phyloP scores from a whole-genome alignment of 1,140 invertebrate genomes.

The Streblospio benedicti region DNA sequence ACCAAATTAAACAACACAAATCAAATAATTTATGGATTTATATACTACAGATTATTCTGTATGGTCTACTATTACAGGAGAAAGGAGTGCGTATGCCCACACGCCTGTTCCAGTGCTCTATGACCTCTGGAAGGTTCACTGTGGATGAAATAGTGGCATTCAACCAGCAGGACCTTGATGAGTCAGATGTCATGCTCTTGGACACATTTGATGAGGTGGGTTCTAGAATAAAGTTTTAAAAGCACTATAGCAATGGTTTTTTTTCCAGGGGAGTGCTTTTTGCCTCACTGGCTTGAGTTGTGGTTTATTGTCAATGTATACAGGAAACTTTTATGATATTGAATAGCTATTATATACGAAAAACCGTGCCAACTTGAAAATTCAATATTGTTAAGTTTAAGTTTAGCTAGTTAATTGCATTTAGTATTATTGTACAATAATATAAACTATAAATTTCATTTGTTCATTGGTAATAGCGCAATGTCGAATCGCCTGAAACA shows the following conservation, averaged over 20 bases:
- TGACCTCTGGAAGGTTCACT: slow-evolving; percentile 52
- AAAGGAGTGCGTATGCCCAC: slow-evolving; percentile 42
- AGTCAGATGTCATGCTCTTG: slow-evolving; percentile 71
- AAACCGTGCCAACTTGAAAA: no score
- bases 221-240: background rate
- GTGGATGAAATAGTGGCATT: slow-evolving; percentile 58
- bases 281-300: no score
- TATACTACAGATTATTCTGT: background rate
- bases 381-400: no score
- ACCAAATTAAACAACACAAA: no score
- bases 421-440: no score
- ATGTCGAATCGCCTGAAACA: no score
- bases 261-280: background rate
- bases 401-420: no score
- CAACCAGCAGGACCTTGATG: slow-evolving; percentile 37
- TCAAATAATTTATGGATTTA: slow-evolving; percentile 7
- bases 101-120: slow-evolving; percentile 60
- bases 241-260: no score
- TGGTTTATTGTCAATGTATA: no score
- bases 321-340: background rate
- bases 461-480: no score
- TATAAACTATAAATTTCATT: no score
- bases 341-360: no score
- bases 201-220: slow-evolving; percentile 60
- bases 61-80: slow-evolving; percentile 7